These are phyloP conservation scores for Uromys caudimaculatus DNA, from an alignment of 2,797 vertebrate species.

Conservation along the genomic window DNA sequence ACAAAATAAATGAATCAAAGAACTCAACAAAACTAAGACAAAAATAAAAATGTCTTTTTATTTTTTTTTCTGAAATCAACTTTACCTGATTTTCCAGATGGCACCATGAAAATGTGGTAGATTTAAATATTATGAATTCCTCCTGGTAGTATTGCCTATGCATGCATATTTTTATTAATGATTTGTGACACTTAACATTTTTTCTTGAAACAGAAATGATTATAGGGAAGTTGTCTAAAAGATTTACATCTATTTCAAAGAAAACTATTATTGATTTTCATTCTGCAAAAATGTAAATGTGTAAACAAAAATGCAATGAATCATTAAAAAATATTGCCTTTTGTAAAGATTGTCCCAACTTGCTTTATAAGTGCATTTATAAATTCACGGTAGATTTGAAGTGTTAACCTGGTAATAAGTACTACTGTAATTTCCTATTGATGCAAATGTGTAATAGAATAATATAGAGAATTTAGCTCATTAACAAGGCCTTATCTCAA, in stretches of 20 bases:
- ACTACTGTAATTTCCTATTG: conserved; percentile 34
- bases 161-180: conserved; percentile 59
- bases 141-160: neutral
- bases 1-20: neutral
- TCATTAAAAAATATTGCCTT: conserved; percentile 24
- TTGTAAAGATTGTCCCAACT: conserved; percentile 39
- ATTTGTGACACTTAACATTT: conserved; percentile 7
- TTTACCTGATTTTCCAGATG: conserved; percentile 40
- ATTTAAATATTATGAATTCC: neutral
- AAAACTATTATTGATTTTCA: conserved; percentile 66
- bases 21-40: neutral
- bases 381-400: neutral
- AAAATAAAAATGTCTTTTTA: neutral
- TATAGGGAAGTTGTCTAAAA: neutral
- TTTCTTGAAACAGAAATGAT: neutral
- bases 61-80: neutral
- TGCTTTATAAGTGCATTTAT: conserved; percentile 62
- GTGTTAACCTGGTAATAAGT: conserved; percentile 24
- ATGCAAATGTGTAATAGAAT: conserved; percentile 28
- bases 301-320: neutral
- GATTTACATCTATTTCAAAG: conserved; percentile 51
- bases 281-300: conserved; percentile 45
- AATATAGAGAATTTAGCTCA: neutral
- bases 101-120: neutral
- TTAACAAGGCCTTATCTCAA: neutral